phyloP scores from a whole-genome alignment of 2,113 vertebrate genomes.

The Etia nguti region DNA sequence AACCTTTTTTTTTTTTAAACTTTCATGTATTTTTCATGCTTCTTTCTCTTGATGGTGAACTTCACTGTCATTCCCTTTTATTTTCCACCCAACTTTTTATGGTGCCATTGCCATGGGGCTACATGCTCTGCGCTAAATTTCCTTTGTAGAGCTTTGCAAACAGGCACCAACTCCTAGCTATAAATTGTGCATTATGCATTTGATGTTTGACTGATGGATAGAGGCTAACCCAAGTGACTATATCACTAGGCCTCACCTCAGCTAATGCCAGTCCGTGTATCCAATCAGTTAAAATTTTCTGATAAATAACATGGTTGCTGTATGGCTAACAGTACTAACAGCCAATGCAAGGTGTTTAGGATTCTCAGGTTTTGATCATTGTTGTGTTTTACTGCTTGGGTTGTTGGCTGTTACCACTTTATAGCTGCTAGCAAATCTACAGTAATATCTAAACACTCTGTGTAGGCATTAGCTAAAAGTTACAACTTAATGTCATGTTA shows the following conservation, averaged over 20 bases:
- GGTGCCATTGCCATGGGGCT: neutral
- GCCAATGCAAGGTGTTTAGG: fast-evolving
- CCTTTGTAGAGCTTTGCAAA: neutral
- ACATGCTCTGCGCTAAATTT: neutral
- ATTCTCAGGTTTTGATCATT: neutral
- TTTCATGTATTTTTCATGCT: neutral
- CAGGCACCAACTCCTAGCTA: neutral
- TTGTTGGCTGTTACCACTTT: neutral
- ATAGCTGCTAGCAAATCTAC: neutral
- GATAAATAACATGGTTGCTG: neutral
- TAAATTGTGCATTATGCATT: neutral
- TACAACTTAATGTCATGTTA: neutral
- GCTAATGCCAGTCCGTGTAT: neutral
- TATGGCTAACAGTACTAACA: neutral
- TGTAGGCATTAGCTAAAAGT: neutral
- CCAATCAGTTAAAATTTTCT: neutral
- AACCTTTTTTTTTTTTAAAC: neutral
- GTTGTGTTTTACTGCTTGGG: neutral
- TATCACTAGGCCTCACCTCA: neutral
- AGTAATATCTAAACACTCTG: neutral
- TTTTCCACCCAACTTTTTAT: neutral
- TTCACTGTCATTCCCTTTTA: neutral
- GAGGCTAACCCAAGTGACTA: neutral
- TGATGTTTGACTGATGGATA: neutral
- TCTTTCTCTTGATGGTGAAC: neutral